phyloP scores from a whole-genome alignment of 2,888 invertebrate species.

The Acleris holmiana region DNA sequence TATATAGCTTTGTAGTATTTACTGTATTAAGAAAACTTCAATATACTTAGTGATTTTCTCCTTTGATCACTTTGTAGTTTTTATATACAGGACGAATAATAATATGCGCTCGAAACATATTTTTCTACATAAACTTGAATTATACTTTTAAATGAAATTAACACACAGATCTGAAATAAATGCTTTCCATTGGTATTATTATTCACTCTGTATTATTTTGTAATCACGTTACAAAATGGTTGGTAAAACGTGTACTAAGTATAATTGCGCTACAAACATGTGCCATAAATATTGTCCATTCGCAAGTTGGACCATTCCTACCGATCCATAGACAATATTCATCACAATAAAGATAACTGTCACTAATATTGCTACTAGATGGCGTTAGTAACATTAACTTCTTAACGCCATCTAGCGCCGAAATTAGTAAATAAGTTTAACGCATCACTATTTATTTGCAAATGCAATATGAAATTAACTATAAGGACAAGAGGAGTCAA shows the following conservation, averaged over 20 bases:
- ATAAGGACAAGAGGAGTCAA: slow-evolving; percentile 67
- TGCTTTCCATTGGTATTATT: slow-evolving; percentile 22
- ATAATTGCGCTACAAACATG: slow-evolving; percentile 59
- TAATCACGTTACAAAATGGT: slow-evolving; percentile 33
- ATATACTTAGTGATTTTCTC: slow-evolving; percentile 42
- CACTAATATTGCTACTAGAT: slow-evolving; percentile 16
- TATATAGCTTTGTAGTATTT: slow-evolving; percentile 73
- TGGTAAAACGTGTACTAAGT: slow-evolving; percentile 20
- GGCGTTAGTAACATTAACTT: slow-evolving; percentile 2
- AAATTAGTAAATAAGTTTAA: background rate
- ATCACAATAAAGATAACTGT: slow-evolving; percentile 10
- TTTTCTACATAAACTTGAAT: slow-evolving; percentile 19
- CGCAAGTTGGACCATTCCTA: slow-evolving; percentile 64
- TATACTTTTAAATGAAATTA: slow-evolving; percentile 3
- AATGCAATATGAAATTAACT: slow-evolving; percentile 40
- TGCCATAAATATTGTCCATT: slow-evolving; percentile 69
- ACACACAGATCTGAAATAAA: background rate
- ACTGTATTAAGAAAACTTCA: slow-evolving; percentile 62
- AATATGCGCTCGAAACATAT: slow-evolving; percentile 19
- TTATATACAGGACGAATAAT: slow-evolving; percentile 27
- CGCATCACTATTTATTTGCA: slow-evolving; percentile 37
- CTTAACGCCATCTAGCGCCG: slow-evolving; percentile 7
- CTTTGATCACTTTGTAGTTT: slow-evolving; percentile 43
- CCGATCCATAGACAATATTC: slow-evolving; percentile 55
- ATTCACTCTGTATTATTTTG: slow-evolving; percentile 30